Evolutionary conservation across 1,140 invertebrate species (phyloP).

Genomic region (Rhyzopertha dominica): DNA sequence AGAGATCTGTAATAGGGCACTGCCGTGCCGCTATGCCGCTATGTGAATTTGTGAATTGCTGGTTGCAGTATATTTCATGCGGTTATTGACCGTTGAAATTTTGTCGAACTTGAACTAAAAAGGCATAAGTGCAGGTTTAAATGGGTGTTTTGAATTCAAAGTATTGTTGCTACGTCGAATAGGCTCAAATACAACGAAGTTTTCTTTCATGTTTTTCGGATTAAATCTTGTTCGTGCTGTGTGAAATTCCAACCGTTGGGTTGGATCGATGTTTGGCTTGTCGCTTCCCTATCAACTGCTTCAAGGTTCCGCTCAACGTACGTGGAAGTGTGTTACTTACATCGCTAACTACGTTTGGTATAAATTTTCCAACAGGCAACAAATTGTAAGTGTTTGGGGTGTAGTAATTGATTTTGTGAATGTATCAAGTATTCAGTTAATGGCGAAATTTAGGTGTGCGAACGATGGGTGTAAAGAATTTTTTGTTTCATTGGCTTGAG

Average conservation of each 20-base stretch:
- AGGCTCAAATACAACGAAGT: conserved; percentile 4
- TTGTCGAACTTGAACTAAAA: no score
- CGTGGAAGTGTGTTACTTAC: conserved; percentile 56
- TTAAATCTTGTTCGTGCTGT: conserved; percentile 25
- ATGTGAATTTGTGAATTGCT: no score
- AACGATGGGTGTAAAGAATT: no score
- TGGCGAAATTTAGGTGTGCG: no score
- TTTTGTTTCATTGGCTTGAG: no score
- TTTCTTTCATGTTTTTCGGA: conserved; percentile 36
- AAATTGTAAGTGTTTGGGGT: conserved; percentile 49
- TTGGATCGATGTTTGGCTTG: conserved; percentile 60
- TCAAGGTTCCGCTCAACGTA: conserved; percentile 56
- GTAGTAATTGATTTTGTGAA: no score
- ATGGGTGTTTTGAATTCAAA: background rate
- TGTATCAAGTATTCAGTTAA: no score
- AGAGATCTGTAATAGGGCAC: no score
- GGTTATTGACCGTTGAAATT: no score
- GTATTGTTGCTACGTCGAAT: conserved; percentile 1
- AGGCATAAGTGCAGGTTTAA: no score
- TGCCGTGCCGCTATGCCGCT: no score
- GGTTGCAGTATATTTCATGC: no score
- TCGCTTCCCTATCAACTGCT: conserved; percentile 54
- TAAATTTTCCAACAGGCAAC: conserved; percentile 52
- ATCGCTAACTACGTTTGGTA: conserved; percentile 53
- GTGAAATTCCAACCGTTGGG: conserved; percentile 37